These are phyloP conservation scores for Orbicella faveolata DNA, from an alignment of 64 coral and sea anemone species.

Conservation along the genomic window DNA sequence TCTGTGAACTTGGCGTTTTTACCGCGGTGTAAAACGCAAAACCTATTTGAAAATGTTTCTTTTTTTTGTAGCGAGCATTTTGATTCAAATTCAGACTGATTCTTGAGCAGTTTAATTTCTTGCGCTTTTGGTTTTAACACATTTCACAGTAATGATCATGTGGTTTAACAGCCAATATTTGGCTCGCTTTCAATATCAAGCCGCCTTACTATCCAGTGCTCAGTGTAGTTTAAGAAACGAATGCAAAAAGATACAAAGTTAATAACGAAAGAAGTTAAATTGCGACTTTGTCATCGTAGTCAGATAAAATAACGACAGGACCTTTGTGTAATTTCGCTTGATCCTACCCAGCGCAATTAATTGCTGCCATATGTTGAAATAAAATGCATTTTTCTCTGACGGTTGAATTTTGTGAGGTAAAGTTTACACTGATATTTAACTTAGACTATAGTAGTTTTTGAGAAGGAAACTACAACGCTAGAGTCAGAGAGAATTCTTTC, in stretches of 20 bases:
- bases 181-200: not conserved
- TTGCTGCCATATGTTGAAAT: not conserved
- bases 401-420: not conserved
- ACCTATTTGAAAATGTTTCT: not conserved
- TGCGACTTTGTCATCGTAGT: not conserved
- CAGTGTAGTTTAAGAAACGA: not conserved
- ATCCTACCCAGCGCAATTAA: not conserved
- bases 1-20: not conserved
- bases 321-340: not conserved
- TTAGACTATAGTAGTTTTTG: not conserved
- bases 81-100: not conserved
- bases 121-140: not conserved
- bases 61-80: not conserved
- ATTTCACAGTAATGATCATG: not conserved
- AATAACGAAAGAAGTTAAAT: slow-evolving; percentile 1
- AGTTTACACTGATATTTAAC: not conserved
- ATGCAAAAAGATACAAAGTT: not conserved
- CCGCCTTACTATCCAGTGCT: not conserved
- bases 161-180: not conserved
- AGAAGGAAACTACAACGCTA: not conserved
- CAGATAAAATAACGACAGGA: not conserved
- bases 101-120: not conserved
- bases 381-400: not conserved
- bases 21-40: not conserved
- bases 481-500: not conserved